A percentile compares a stretch with the other conserved stretches of the same genome.
These are phyloP conservation scores for Pterocles gutturalis DNA, from an alignment of 2,113 vertebrate species.

Conservation along the genomic window DNA sequence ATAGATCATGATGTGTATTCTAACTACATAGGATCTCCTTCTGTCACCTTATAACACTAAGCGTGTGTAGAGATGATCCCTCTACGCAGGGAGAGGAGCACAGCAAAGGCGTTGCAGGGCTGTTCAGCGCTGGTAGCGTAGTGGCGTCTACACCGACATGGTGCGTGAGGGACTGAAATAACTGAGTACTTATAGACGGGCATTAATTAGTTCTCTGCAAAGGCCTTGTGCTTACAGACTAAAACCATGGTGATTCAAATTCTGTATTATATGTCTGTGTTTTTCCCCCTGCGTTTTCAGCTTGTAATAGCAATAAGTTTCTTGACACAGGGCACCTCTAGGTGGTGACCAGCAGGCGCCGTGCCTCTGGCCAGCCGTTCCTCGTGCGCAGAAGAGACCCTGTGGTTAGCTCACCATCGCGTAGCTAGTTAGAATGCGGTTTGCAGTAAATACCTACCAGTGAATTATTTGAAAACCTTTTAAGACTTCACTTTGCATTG, in stretches of 20 bases:
- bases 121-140: neutral
- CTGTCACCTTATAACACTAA: conserved; percentile 64
- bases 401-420: neutral
- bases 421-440: neutral
- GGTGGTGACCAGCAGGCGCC: neutral
- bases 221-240: neutral
- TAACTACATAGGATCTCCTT: conserved; percentile 22
- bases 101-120: neutral
- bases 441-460: neutral
- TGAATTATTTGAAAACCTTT: neutral
- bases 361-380: neutral
- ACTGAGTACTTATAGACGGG: neutral
- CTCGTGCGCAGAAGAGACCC: neutral
- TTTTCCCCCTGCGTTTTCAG: neutral
- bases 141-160: neutral
- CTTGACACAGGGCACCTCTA: conserved; percentile 7
- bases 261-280: neutral
- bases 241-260: neutral
- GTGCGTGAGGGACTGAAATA: neutral
- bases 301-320: conserved; percentile 59
- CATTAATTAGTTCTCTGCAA: conserved; percentile 54
- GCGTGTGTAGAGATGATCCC: neutral
- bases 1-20: neutral
- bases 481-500: neutral
- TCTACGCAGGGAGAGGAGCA: neutral